These are phyloP conservation scores for Microtus richardsoni DNA, from an alignment of 2,113 vertebrate species.

Conservation along the genomic window DNA sequence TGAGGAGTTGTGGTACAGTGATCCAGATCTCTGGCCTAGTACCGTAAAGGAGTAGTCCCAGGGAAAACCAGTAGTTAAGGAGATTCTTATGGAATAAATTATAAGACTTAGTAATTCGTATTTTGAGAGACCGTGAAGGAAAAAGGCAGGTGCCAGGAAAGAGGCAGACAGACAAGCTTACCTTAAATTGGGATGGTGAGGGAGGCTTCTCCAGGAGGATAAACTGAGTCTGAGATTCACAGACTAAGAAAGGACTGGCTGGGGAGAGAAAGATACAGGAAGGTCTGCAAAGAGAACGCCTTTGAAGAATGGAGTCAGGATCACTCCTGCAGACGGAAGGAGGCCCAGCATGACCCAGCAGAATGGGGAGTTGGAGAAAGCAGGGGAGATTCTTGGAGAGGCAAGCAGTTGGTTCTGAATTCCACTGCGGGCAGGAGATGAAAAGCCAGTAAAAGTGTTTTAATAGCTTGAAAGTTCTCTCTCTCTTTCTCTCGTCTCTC, in stretches of 20 bases:
- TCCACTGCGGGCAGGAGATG: neutral
- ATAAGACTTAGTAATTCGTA: neutral
- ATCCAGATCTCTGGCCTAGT: neutral
- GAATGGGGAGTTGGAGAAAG: neutral
- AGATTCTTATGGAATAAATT: neutral
- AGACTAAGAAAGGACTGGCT: neutral
- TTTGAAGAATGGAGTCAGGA: neutral
- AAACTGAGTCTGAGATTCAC: neutral
- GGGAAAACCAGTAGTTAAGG: neutral
- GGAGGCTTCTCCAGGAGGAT: neutral
- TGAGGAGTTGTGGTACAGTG: neutral
- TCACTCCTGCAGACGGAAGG: neutral
- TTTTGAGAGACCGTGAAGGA: neutral
- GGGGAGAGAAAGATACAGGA: neutral
- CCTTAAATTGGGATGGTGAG: neutral
- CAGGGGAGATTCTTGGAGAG: neutral
- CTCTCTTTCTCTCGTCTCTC: too few species aligned
- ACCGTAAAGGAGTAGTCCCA: neutral
- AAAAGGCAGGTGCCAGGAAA: neutral
- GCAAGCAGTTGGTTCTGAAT: neutral
- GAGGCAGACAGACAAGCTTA: neutral
- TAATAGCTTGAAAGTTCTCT: neutral
- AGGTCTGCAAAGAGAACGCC: neutral
- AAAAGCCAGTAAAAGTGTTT: conserved; percentile 23
- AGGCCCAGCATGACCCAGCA: neutral